These are phyloP conservation scores for Oxytorus armatus DNA, from an alignment of 2,888 invertebrate species.

Conservation along the genomic window DNA sequence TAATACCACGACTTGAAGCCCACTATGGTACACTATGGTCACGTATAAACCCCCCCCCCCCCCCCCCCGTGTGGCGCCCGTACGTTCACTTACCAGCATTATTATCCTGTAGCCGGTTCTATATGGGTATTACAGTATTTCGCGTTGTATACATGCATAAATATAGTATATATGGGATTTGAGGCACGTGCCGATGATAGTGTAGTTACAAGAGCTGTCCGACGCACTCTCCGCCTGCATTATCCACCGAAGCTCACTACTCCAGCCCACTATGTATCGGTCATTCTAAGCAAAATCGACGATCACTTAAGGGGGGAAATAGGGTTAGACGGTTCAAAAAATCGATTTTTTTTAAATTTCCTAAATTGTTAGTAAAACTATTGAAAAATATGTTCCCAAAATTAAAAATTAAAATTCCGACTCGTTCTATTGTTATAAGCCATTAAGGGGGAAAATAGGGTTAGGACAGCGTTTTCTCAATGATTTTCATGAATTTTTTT, in stretches of 20 bases:
- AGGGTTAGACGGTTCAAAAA: not conserved
- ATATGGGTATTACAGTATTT: constrained; percentile 43
- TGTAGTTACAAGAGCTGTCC: constrained; percentile 49
- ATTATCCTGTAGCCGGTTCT: constrained; percentile 50
- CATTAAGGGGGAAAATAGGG: too few relatives aligned
- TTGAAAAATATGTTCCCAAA: too few relatives aligned
- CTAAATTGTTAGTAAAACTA: not conserved
- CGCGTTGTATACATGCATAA: not conserved
- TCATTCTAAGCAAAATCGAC: not conserved
- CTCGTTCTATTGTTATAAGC: too few relatives aligned
- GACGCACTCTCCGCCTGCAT: constrained; percentile 43
- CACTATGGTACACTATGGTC: constrained; percentile 40
- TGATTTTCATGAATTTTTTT: too few relatives aligned
- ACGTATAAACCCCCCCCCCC: too few relatives aligned
- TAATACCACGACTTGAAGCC: constrained; percentile 33
- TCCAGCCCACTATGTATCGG: not conserved
- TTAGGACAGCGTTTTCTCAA: too few relatives aligned
- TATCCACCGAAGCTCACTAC: constrained; percentile 25
- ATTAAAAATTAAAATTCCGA: too few relatives aligned
- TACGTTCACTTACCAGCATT: constrained; percentile 58
- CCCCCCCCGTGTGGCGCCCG: constrained; percentile 29
- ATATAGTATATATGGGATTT: constrained; percentile 7
- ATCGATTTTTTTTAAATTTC: not conserved
- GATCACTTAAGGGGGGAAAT: too few relatives aligned
- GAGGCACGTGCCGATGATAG: constrained; percentile 63